These are phyloP conservation scores for Mylabris phalerata DNA, from an alignment of 1,140 invertebrate genomes.

Conservation along the genomic window DNA sequence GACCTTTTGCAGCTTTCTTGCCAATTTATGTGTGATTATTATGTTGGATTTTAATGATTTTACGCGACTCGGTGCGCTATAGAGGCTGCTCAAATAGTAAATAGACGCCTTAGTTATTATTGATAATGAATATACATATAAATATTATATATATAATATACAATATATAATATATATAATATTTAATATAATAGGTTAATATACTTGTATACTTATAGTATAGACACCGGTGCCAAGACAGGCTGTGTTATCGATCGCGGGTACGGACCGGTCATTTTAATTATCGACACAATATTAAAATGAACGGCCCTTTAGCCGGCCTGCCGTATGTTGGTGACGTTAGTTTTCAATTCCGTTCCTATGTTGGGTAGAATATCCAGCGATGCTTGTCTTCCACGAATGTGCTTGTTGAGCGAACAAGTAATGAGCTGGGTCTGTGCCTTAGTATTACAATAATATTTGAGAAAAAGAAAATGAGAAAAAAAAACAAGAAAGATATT, in stretches of 20 bases:
- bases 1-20: conserved; percentile 35
- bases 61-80: conserved; percentile 30
- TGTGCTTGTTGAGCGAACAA: conserved; percentile 37
- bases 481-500: background rate
- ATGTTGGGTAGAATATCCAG: conserved; percentile 40
- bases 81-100: conserved; percentile 30
- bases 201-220: conserved; percentile 21
- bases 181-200: conserved; percentile 16
- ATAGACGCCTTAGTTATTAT: too few species aligned
- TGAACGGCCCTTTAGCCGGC: background rate
- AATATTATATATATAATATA: background rate
- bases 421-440: conserved; percentile 43
- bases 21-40: conserved; percentile 37
- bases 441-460: conserved; percentile 46
- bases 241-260: conserved; percentile 34
- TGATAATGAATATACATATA: too few species aligned
- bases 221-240: conserved; percentile 35
- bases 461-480: conserved; percentile 5
- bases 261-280: conserved; percentile 7
- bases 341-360: conserved; percentile 33
- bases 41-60: conserved; percentile 35
- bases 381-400: conserved; percentile 40
- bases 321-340: conserved; percentile 17
- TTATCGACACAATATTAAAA: background rate
- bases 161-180: conserved; percentile 17